Base-by-base conservation (phyloP, 2,797 vertebrate species). In the Brotula barbata region DNA sequence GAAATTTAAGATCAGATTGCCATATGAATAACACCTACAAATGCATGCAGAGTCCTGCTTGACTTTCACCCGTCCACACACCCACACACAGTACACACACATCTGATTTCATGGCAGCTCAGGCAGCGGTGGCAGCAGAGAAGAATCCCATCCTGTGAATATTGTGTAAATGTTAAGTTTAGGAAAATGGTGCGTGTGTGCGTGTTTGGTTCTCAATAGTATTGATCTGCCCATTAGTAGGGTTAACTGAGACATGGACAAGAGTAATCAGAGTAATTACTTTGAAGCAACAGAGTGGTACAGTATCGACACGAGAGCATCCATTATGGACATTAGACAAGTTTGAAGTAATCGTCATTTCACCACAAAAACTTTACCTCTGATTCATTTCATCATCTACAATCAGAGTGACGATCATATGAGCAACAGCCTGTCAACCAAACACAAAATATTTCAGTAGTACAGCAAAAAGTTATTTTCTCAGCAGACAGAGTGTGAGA, bases 31-130 rank as follows among this genome's bases (percentile, higher is more conserved):
- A 36, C 3, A 20, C 25, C 16, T 6, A 2, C 13, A 21, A 42
- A 36, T 28, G 19, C 10, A 54, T 46, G 41, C 12, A 15, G 31
- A 20, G 1, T 22, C 37, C 5, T 39, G 16, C 7, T 39, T 15
- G n/a, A 31, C 21, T 34, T 10, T 17, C 37, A 37, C 17, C 20
- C 2, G 2, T 22, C 2, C 88, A 91, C 25, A 28, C 91, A 90
- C 84, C 23, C 57, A 46, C 84, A 23, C 9, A 17, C 10, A 52
- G 1, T 17, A 3, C 17, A 52, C 25, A 25, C 1, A 9, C 2
- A 31, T 11, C 15, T 15, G 13, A 0, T 6, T n/a, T 15, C 37
- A 39, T 37, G 25, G 25, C 25, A 28, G 25, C 25, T 4, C 4
- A 3, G 7, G 25, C 25, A 28, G 25, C 25, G 7, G 25, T 7